Conservation (phyloP, 2,888 invertebrate genomes). For the Mamestra brassicae region DNA sequence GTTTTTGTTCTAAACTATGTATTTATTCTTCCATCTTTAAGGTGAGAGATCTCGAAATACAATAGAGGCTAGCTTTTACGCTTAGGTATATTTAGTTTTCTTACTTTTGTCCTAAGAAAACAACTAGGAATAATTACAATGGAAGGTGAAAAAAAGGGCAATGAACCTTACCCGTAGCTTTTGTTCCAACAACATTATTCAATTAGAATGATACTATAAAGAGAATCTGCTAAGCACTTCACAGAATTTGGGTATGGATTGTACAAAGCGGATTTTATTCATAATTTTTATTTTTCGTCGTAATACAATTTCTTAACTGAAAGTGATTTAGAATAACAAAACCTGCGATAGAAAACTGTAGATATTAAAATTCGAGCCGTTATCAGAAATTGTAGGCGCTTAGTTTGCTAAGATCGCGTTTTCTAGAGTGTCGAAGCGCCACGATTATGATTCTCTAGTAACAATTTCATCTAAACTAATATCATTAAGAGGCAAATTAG, state of each 20-base stretch:
- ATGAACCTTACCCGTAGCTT: neutral
- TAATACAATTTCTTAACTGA: conserved; percentile 2
- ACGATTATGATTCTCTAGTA: neutral
- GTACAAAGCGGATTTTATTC: conserved; percentile 17
- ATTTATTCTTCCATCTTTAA: neutral
- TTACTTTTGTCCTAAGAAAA: conserved; percentile 12
- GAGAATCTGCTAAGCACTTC: conserved; percentile 1
- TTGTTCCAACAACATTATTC: conserved; percentile 7
- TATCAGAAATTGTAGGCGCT: neutral
- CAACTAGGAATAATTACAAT: neutral
- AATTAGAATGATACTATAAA: conserved; percentile 24
- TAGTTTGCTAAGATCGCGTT: neutral
- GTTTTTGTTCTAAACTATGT: conserved; percentile 1
- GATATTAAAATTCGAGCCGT: neutral
- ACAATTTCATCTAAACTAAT: neutral
- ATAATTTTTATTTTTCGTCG: neutral
- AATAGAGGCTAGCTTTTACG: neutral
- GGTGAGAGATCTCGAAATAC: neutral
- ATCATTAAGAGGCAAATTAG: neutral
- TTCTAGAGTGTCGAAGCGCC: neutral
- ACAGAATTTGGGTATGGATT: conserved; percentile 5
- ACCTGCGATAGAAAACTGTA: conserved; percentile 2
- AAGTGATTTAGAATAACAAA: conserved; percentile 7
- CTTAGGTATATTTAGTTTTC: neutral
- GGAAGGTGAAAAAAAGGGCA: conserved; percentile 4